Evolutionary conservation across 2,888 invertebrate genomes (phyloP), one percentile per base, ranked within the genome.

Genomic region (Ditula angustiorana): DNA sequence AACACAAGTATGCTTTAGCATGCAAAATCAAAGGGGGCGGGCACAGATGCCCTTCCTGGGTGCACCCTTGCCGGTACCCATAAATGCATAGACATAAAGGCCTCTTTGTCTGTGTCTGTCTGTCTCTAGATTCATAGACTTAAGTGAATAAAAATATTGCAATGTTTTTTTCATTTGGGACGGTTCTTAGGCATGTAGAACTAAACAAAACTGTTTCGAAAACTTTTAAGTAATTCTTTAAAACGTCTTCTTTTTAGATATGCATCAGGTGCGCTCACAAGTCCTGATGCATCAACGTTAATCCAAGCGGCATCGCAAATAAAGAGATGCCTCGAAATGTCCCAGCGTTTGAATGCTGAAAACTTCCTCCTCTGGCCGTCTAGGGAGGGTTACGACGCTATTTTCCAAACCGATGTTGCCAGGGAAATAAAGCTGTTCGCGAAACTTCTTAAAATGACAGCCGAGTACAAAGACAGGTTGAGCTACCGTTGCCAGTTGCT

Each of bases 341-440:
- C 95, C 1, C 94, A 94, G 67, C 93, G 93, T 63, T 78, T 95
- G 8, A 94, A 91, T 71, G 94, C 95, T 0, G 94, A 95, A 77
- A 94, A 94, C 72, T 95, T 94, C 75, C 83, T 94, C n/a, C 88
- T 95, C 69, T 94, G 94, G 93, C 94, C 95, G 0, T 89, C 93
- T 60, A 79, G 94, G 59, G 95, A 95, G 74, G 95, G 95, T 0
- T 95, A 93, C 82, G 90, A 93, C 68, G 85, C 92, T 19, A 80
- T 94, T 8, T 91, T 95, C 73, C 94, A 94, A 80, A 93, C 94
- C 0, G 94, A 95, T 74, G 84, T 95, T 10, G 79, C 87, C 10
- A 83, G 90, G 67, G 95, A 95, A 79, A 88, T 95, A 61, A 94
- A 94, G 75, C 81, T 95, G 69, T 94, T 94, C 82, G 94, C 95